These are phyloP conservation scores for Julus scanicus DNA, from an alignment of 2,888 invertebrate species.

Conservation along the genomic window DNA sequence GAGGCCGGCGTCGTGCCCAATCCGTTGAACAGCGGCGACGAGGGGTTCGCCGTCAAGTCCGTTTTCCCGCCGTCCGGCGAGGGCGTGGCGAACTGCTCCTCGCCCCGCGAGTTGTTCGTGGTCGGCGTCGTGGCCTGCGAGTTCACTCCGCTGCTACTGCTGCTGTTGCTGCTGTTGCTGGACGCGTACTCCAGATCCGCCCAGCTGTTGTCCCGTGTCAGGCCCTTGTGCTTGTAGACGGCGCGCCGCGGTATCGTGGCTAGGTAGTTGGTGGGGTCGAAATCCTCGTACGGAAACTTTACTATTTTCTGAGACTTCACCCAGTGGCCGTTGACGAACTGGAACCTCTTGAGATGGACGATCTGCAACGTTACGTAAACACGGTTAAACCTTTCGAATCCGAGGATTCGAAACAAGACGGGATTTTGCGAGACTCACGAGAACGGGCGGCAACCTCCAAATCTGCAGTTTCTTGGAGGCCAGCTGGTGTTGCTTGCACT, in stretches of 20 bases:
- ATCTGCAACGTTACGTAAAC: conserved; percentile 72
- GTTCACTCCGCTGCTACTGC: conserved; percentile 64
- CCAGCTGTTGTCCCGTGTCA: background rate
- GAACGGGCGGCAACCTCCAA: conserved; percentile 88
- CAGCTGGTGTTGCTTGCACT: conserved; percentile 83
- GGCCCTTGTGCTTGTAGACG: conserved; percentile 57
- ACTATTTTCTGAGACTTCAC: conserved; percentile 94
- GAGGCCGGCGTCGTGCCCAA: background rate
- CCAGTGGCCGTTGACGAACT: conserved; percentile 90
- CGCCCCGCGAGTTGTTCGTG: background rate
- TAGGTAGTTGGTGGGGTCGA: conserved; percentile 87
- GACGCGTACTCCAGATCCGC: background rate
- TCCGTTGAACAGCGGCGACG: background rate
- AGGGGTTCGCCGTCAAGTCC: background rate
- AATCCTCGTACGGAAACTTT: conserved; percentile 85
- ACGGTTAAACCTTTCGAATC: background rate
- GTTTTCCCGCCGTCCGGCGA: background rate
- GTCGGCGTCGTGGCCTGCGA: conserved; percentile 64
- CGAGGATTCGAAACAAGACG: background rate
- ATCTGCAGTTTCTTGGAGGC: conserved; percentile 92
- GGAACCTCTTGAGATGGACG: conserved; percentile 91
- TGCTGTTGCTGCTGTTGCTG: conserved; percentile 35
- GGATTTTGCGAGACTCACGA: conserved; percentile 70
- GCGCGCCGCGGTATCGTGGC: conserved; percentile 80
- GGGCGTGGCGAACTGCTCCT: background rate